Conservation (phyloP, 1,140 invertebrate species). For the Elymnias hypermnestra region DNA sequence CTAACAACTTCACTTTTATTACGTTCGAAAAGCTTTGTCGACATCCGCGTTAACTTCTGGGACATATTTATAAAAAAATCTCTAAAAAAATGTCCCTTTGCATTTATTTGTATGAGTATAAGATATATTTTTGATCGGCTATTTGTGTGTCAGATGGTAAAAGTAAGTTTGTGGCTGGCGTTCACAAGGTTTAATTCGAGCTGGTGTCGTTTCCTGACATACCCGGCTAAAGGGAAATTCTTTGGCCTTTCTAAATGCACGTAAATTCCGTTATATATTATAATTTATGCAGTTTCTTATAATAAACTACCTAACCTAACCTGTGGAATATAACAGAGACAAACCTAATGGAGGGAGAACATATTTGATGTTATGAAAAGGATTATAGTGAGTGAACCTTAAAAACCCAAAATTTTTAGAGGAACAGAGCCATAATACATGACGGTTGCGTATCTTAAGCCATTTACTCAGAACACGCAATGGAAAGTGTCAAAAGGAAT, state of each 20-base stretch:
- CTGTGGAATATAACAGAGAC: no score
- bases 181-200: slow-evolving; percentile 34
- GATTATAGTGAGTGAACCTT: no score
- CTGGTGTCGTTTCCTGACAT: slow-evolving; percentile 32
- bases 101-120: slow-evolving; percentile 25
- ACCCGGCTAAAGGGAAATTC: slow-evolving; percentile 34
- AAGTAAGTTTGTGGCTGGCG: slow-evolving; percentile 14
- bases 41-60: slow-evolving; percentile 47
- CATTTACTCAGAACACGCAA: no score
- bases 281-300: slow-evolving; percentile 5
- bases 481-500: no score
- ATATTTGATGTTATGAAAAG: no score
- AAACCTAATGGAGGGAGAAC: no score
- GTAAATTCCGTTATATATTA: slow-evolving; percentile 4
- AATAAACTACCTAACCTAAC: not conserved
- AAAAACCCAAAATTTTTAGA: no score
- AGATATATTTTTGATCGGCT: slow-evolving; percentile 23
- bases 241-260: slow-evolving; percentile 28
- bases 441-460: no score
- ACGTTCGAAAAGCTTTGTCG: slow-evolving; percentile 55
- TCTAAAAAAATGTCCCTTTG: slow-evolving; percentile 5
- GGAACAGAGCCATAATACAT: no score
- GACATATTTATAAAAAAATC: slow-evolving; percentile 19
- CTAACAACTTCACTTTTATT: slow-evolving; percentile 47
- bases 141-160: not conserved